Evolutionary conservation across 2,113 vertebrate genomes (phyloP).

Genomic region (Stegostoma tigrinum): DNA sequence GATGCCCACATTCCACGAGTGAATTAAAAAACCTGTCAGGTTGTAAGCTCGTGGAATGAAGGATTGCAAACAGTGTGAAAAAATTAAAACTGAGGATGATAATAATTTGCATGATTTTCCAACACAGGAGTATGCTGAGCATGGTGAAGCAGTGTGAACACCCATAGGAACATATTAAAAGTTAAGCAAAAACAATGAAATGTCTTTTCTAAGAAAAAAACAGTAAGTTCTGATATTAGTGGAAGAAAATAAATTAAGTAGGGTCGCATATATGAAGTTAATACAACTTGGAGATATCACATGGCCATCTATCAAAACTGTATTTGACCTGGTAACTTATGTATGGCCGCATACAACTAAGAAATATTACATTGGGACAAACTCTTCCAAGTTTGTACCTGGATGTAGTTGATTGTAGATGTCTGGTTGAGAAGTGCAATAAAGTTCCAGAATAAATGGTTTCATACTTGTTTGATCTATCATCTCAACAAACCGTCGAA

Average conservation of each 20-base stretch:
- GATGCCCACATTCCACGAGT: too few species aligned
- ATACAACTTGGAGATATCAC: not conserved
- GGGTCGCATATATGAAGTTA: not conserved
- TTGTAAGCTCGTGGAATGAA: not conserved
- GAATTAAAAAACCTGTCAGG: not conserved
- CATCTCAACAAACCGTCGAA: conserved; percentile 78
- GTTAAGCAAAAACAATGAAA: not conserved
- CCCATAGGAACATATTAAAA: not conserved
- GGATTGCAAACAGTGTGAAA: not conserved
- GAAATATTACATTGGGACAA: not conserved
- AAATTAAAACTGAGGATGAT: not conserved
- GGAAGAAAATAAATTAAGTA: not conserved
- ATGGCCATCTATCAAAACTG: not conserved
- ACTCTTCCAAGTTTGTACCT: conserved; percentile 54
- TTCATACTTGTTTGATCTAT: conserved; percentile 70
- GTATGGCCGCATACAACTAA: not conserved
- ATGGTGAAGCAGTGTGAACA: not conserved
- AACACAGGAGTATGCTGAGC: not conserved
- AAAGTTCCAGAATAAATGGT: conserved; percentile 82
- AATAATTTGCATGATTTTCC: not conserved
- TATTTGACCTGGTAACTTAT: not conserved
- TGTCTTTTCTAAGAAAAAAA: not conserved
- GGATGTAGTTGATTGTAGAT: conserved; percentile 76
- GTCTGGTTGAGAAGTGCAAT: conserved; percentile 82
- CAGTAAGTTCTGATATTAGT: not conserved